Percentiles rank a stretch among this genome's conserved stretches.
These are phyloP conservation scores for Axea sp. DNA, from an alignment of 2,888 invertebrate genomes.

Conservation along the genomic window DNA sequence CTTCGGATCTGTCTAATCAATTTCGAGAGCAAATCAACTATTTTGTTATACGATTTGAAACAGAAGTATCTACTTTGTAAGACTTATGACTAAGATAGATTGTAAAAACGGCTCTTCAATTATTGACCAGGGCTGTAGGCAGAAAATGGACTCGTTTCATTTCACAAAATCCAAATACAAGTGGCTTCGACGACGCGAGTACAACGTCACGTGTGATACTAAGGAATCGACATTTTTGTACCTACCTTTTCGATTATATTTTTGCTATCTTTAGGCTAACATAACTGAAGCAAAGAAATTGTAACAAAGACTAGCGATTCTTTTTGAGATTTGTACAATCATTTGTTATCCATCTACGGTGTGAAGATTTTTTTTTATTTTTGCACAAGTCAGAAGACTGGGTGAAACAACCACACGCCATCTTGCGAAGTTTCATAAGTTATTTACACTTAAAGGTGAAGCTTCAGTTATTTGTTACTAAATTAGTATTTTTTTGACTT, in stretches of 20 bases:
- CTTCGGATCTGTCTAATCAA: too few relatives aligned
- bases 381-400: too few relatives aligned
- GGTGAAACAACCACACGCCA: too few relatives aligned
- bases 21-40: background rate
- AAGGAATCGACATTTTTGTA: slow-evolving; percentile 36
- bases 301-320: too few relatives aligned
- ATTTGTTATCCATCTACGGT: too few relatives aligned
- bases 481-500: too few relatives aligned
- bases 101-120: slow-evolving; percentile 1
- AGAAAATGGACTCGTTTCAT: slow-evolving; percentile 1
- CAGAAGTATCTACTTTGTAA: slow-evolving; percentile 2
- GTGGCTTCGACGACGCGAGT: slow-evolving; percentile 20
- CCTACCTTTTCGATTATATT: slow-evolving; percentile 37
- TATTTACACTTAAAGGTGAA: too few relatives aligned
- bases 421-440: too few relatives aligned
- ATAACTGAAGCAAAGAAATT: background rate
- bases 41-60: slow-evolving; percentile 1
- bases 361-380: too few relatives aligned
- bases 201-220: slow-evolving; percentile 50
- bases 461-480: too few relatives aligned
- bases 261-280: too few relatives aligned
- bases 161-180: background rate
- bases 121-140: slow-evolving; percentile 4
- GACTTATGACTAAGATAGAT: background rate
- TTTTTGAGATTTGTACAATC: too few relatives aligned